These are phyloP conservation scores for Meda fulgida DNA, from an alignment of 2,797 vertebrate species.

Conservation along the genomic window DNA sequence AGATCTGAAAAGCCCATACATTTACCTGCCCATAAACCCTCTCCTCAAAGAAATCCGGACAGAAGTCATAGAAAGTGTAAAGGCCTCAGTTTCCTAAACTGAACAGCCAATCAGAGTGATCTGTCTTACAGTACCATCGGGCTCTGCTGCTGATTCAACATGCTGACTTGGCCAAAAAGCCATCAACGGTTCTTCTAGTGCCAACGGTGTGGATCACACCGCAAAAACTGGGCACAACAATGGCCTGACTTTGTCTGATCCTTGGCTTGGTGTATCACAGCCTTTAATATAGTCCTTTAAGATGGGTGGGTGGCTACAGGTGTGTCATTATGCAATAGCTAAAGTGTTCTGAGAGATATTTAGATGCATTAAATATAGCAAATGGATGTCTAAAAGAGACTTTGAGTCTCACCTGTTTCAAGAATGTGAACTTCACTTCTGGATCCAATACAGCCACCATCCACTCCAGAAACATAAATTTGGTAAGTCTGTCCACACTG, in stretches of 20 bases:
- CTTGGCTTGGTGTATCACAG: background rate
- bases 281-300: background rate
- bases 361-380: background rate
- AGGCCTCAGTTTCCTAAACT: background rate
- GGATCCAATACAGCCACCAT: conserved; percentile 68
- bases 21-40: no score
- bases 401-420: conserved; percentile 67
- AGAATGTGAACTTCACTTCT: conserved; percentile 66
- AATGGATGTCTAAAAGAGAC: background rate
- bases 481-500: conserved; percentile 75
- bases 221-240: background rate
- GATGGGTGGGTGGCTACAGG: no score
- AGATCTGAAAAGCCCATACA: no score
- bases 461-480: conserved; percentile 72
- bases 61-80: no score
- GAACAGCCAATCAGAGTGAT: background rate
- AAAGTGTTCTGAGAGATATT: background rate
- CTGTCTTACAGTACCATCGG: background rate
- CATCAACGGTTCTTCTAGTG: background rate
- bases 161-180: background rate
- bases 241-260: background rate
- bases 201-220: background rate
- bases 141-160: background rate
- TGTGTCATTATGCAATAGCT: no score
- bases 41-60: no score